phyloP scores from a whole-genome alignment of 2,113 vertebrate species.

The Megaceryle torquata region DNA sequence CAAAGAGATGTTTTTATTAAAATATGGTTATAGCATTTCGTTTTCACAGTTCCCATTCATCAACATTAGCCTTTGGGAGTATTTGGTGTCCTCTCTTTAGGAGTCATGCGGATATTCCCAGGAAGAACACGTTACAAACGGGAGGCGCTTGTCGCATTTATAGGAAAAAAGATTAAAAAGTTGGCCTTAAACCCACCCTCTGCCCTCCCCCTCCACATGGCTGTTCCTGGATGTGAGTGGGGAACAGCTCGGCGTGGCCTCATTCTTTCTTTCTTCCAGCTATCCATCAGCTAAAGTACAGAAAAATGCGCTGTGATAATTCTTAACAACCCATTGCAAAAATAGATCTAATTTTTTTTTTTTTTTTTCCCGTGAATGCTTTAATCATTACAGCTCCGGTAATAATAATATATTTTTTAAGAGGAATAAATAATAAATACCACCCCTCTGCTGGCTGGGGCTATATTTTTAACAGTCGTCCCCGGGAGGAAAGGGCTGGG shows the following conservation, averaged over 20 bases:
- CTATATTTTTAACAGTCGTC: not conserved
- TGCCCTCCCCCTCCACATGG: not conserved
- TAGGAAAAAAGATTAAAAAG: not conserved
- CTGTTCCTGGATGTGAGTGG: not conserved
- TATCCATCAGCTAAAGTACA: not conserved
- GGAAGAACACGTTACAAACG: not conserved
- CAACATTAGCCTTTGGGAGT: not conserved
- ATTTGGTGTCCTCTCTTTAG: not conserved
- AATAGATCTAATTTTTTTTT: not conserved
- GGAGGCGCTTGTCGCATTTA: not conserved
- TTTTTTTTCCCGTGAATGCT: not conserved
- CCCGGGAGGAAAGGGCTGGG: not conserved
- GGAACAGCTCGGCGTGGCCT: not conserved
- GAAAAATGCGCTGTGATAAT: not conserved
- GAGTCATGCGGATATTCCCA: not conserved
- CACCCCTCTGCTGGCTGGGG: not conserved
- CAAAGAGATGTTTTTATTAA: constrained; percentile 4
- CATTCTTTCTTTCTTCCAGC: not conserved
- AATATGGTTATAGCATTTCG: not conserved
- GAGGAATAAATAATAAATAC: not conserved
- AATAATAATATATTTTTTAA: not conserved
- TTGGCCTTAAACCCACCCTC: not conserved
- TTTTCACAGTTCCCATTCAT: not conserved
- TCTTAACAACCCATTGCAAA: not conserved
- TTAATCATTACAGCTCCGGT: not conserved